A percentile compares a stretch with the other conserved stretches of the same genome.
These are phyloP conservation scores for Pyrgus malvae DNA, from an alignment of 2,888 invertebrate species.

Conservation along the genomic window DNA sequence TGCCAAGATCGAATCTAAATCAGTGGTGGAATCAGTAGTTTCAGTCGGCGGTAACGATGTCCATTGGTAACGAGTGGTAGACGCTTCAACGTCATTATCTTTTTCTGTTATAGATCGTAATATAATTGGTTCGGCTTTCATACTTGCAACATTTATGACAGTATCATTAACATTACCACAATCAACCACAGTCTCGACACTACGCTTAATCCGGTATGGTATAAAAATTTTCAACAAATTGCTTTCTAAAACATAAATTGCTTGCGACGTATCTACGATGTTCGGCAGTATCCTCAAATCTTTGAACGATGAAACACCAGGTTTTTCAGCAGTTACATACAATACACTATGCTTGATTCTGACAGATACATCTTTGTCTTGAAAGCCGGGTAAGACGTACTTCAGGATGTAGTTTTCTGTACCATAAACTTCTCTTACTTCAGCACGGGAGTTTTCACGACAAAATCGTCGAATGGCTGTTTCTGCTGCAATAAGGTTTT, in stretches of 20 bases:
- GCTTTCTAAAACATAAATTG: background rate
- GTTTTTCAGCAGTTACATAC: conserved; percentile 4
- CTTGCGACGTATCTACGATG: background rate
- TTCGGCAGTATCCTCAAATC: conserved; percentile 19
- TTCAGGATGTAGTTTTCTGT: background rate
- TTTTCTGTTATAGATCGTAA: background rate
- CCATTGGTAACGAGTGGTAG: too few species aligned
- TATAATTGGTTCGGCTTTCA: too few species aligned
- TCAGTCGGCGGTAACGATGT: too few species aligned
- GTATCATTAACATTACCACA: conserved; percentile 8
- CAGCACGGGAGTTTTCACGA: background rate
- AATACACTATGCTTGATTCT: conserved; percentile 17
- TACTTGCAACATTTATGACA: background rate
- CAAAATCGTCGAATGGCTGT: conserved; percentile 3
- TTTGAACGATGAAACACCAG: background rate
- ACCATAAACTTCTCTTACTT: conserved; percentile 18
- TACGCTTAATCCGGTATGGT: background rate
- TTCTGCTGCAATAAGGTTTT: conserved; percentile 9
- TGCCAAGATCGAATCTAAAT: too few species aligned
- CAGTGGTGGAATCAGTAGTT: too few species aligned
- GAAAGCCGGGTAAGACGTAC: background rate
- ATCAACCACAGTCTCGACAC: background rate
- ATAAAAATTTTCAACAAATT: conserved; percentile 2
- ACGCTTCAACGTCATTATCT: too few species aligned
- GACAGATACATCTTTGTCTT: background rate